Evolutionary conservation across 2,888 invertebrate species (phyloP).

Genomic region (Diadromus collaris): DNA sequence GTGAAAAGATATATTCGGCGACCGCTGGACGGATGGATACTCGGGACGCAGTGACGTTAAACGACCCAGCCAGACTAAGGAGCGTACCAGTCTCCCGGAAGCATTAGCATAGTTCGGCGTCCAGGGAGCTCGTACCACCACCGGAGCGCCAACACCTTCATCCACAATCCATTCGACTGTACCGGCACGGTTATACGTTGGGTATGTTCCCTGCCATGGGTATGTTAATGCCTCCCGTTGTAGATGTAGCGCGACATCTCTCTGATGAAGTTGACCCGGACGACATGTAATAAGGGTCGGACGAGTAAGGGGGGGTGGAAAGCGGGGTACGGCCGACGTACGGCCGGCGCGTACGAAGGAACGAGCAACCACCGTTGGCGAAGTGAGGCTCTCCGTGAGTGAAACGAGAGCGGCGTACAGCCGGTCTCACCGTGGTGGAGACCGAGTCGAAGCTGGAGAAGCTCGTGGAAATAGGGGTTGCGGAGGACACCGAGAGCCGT

Average conservation of each 20-base stretch:
- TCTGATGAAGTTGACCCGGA: slow-evolving; percentile 78
- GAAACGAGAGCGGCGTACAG: slow-evolving; percentile 56
- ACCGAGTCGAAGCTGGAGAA: slow-evolving; percentile 52
- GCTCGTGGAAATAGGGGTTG: slow-evolving; percentile 59
- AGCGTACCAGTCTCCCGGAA: slow-evolving; percentile 19
- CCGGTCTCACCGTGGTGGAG: slow-evolving; percentile 55
- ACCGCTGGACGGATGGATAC: background rate
- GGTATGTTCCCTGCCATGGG: slow-evolving; percentile 57
- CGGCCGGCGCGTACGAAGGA: slow-evolving; percentile 63
- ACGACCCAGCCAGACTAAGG: background rate
- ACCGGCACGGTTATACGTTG: slow-evolving; percentile 27
- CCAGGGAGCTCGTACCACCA: background rate
- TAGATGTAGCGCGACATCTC: slow-evolving; percentile 73
- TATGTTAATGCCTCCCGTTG: slow-evolving; percentile 74
- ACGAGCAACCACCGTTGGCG: slow-evolving; percentile 51
- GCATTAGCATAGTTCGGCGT: slow-evolving; percentile 45
- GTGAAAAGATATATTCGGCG: background rate
- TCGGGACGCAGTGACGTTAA: slow-evolving; percentile 12
- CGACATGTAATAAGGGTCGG: slow-evolving; percentile 79
- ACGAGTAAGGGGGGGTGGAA: slow-evolving; percentile 65
- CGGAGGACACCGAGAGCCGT: slow-evolving; percentile 62
- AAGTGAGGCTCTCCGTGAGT: slow-evolving; percentile 37
- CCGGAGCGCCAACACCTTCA: slow-evolving; percentile 14
- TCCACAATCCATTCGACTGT: slow-evolving; percentile 12
- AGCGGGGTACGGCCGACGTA: slow-evolving; percentile 65